Evolutionary conservation across 2,888 invertebrate species (phyloP).

Genomic region (Sceliomorpha sp.): DNA sequence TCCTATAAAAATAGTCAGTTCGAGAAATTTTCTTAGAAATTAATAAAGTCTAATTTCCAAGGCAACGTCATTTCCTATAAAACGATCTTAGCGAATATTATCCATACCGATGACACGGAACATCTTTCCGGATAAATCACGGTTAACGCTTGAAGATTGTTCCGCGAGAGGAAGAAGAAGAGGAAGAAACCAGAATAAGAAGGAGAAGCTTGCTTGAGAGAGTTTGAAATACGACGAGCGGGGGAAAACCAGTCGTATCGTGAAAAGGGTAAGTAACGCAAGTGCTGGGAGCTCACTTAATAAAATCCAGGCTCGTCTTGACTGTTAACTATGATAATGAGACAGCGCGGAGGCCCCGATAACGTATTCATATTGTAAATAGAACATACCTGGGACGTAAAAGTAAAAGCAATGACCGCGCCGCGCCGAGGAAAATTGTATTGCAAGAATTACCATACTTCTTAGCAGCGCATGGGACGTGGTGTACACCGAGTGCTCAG

Average conservation of each 20-base stretch:
- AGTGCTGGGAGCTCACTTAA: constrained; percentile 8
- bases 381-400: constrained; percentile 14
- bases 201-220: no score
- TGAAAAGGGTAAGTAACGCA: constrained; percentile 18
- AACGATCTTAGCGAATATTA: constrained; percentile 1
- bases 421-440: not conserved
- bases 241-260: constrained; percentile 5
- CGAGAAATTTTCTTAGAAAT: no score
- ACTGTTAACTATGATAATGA: constrained; percentile 11
- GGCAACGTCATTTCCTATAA: not conserved
- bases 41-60: not conserved
- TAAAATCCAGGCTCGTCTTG: constrained; percentile 10
- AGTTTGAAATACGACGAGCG: constrained; percentile 2
- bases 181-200: no score
- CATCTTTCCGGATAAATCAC: not conserved
- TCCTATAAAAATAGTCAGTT: no score
- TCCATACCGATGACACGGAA: not conserved
- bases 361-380: constrained; percentile 23
- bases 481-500: no score
- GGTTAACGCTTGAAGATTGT: constrained; percentile 1
- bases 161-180: not conserved
- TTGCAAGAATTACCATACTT: no score
- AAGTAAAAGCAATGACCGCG: constrained; percentile 2
- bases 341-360: constrained; percentile 2
- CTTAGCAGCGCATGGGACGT: no score